A percentile compares a stretch with the other conserved stretches of the same genome.
Evolutionary conservation across 2,113 vertebrate genomes (phyloP).

Genomic region (Xenopus laevis): DNA sequence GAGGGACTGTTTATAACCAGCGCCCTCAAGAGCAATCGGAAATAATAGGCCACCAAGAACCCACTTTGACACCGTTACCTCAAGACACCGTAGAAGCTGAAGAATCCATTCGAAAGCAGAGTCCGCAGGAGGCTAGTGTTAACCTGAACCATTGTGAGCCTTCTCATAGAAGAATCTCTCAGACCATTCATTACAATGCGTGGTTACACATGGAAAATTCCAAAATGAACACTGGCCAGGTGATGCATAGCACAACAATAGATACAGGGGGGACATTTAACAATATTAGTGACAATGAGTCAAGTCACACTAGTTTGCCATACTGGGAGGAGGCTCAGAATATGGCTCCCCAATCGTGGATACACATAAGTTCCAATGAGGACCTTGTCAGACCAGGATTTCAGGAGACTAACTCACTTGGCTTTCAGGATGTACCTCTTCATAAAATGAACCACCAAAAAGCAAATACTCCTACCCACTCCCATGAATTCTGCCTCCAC

Average conservation of each 20-base stretch:
- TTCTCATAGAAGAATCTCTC: neutral
- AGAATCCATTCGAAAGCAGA: neutral
- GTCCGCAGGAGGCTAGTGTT: neutral
- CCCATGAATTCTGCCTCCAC: neutral
- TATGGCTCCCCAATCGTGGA: neutral
- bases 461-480: neutral
- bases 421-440: neutral
- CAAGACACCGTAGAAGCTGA: neutral
- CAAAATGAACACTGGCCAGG: neutral
- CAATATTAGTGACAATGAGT: no score
- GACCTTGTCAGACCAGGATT: neutral
- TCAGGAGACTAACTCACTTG: neutral
- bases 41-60: neutral
- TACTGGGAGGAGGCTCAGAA: neutral
- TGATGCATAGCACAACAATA: neutral
- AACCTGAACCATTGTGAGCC: neutral
- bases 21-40: neutral
- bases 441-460: neutral
- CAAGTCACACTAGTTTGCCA: neutral
- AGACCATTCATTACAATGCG: neutral
- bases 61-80: neutral
- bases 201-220: neutral
- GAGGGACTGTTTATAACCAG: neutral
- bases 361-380: neutral
- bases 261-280: neutral